Evolutionary conservation across 2,113 vertebrate genomes (phyloP), one percentile per base, ranked within the genome.

Genomic region (Oreocharis arfaki): DNA sequence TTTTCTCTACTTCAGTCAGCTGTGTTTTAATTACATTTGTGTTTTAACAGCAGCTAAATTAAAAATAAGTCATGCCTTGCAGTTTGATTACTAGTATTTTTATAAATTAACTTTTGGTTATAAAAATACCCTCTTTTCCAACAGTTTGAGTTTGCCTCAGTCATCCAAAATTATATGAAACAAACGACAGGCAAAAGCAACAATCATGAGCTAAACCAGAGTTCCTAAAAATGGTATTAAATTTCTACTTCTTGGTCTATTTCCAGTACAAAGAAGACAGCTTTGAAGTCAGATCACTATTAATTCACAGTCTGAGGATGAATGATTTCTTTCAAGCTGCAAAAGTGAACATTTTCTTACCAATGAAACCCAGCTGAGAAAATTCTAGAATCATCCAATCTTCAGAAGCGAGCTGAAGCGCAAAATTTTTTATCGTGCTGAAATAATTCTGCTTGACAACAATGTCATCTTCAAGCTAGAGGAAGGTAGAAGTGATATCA

Each of bases 301-400:
- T 79, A 75, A 68, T 56, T 92, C 70, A 93, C 41, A 63, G 50
- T 85, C 35, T 84, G 92, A 61, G 68, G 41, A 79, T 35, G 8
- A 80, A 91, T 26, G 33, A 53, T 32, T 61, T 80, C 65, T 84
- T 63, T 67, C 32, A 16, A 97, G 63, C 11, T 57, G 63, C n/a
- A 67, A 15, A 96, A 89, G 19, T 28, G 41, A 83, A 68, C 19
- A 56, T 73, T 90, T 95, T 85, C 98, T 98, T 99, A 99, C 99
- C 99, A 85, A 99, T 99, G 97, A 99, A 99, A 93, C 99, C 99
- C 85, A 99, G 98, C 95, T 99, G 99, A 92, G 99, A 99, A 98
- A 99, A 99, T 97, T 99, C 99, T 83, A 99, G 98, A 97, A 99
- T 99, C 99, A 99, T 99, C 99, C 99, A 99, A 96, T 99, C 99